A percentile compares a stretch with the other conserved stretches of the same genome.
phyloP scores from a whole-genome alignment of 2,113 vertebrate genomes.

The Gasterosteus nipponicus region DNA sequence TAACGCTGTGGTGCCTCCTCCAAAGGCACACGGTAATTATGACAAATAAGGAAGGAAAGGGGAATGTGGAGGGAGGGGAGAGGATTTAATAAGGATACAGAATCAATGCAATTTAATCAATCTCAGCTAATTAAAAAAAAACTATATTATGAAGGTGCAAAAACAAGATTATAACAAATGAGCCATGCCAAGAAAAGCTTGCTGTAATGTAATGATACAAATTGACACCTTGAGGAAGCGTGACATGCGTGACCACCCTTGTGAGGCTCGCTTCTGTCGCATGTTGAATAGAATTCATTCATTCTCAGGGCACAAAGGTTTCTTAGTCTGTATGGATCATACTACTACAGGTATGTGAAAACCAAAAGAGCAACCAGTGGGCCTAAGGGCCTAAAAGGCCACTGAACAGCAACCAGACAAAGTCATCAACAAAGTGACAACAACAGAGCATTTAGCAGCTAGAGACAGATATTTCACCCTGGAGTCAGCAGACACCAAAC shows the following conservation, averaged over 20 bases:
- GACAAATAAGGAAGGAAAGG: constrained; percentile 75
- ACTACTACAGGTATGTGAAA: neutral
- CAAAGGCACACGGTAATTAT: constrained; percentile 67
- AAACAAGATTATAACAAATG: constrained; percentile 84
- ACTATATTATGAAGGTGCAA: constrained; percentile 76
- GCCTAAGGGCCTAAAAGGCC: neutral
- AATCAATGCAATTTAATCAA: constrained; percentile 83
- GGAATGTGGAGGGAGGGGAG: constrained; percentile 6
- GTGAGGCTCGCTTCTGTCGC: constrained; percentile 31
- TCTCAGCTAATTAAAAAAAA: constrained; percentile 78
- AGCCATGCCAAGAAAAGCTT: constrained; percentile 67
- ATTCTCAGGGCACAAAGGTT: constrained; percentile 3
- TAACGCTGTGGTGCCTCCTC: constrained; percentile 29
- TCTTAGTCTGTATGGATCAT: neutral
- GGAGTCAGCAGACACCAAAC: neutral
- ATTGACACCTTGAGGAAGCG: constrained; percentile 70
- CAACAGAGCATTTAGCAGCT: neutral
- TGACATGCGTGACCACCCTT: constrained; percentile 44
- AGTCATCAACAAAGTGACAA: neutral
- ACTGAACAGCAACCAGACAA: neutral
- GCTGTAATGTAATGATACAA: constrained; percentile 81
- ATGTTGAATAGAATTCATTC: constrained; percentile 48
- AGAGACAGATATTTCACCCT: constrained; percentile 3
- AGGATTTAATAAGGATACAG: constrained; percentile 77
- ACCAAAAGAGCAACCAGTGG: neutral